Conservation (phyloP, 1,140 invertebrate genomes). For the Drosophila ficusphila region DNA sequence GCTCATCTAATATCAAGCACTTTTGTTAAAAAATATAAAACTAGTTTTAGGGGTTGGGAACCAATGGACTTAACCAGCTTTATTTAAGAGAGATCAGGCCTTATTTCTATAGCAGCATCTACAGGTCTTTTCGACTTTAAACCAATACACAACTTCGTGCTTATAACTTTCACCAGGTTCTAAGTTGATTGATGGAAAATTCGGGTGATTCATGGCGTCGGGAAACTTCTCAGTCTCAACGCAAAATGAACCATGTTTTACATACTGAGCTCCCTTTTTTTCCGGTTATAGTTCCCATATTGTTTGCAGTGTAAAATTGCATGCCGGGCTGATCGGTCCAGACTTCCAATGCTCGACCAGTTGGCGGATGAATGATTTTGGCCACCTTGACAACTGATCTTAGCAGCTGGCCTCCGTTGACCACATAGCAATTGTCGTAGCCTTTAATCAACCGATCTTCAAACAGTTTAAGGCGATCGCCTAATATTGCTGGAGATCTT, state of each 20-base stretch:
- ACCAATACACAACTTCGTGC: neutral
- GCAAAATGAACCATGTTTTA: neutral
- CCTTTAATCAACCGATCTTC: neutral
- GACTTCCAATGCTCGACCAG: neutral
- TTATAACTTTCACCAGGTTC: neutral
- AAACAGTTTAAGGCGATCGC: neutral
- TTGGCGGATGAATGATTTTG: constrained; percentile 3
- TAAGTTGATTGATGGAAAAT: neutral
- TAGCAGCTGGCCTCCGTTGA: neutral
- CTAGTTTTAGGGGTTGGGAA: no score
- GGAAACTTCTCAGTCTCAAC: neutral
- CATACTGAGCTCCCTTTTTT: neutral
- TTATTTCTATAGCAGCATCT: neutral
- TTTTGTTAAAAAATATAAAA: no score
- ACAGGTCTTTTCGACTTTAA: constrained; percentile 1
- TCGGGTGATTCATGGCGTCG: neutral
- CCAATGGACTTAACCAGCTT: no score
- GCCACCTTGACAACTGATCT: neutral
- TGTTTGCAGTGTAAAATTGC: neutral
- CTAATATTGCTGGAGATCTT: neutral
- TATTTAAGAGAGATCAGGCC: neutral
- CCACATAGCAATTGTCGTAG: neutral
- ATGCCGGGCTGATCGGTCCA: neutral
- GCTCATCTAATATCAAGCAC: no score
- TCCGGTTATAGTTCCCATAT: neutral